Evolutionary conservation across 2,113 vertebrate species (phyloP).

Genomic region (Cisticola juncidis): DNA sequence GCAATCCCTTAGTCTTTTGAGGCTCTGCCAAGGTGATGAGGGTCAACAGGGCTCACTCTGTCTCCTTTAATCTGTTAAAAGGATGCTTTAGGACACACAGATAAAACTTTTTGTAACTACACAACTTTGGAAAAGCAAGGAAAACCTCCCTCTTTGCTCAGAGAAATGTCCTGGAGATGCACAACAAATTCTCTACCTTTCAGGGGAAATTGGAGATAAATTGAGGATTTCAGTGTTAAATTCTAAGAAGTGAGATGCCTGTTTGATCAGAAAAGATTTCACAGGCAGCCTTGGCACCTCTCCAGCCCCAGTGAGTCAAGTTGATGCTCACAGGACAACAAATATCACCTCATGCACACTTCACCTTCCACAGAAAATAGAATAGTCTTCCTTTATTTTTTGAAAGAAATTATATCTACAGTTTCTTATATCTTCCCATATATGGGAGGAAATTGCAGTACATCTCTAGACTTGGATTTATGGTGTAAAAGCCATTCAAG

Average conservation of each 20-base stretch:
- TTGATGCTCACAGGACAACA: neutral
- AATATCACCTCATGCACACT: fast-evolving
- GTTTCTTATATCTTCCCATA: neutral
- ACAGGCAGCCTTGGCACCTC: neutral
- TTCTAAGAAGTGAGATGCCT: neutral
- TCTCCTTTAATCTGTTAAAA: neutral
- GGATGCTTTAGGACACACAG: neutral
- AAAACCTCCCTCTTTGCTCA: neutral
- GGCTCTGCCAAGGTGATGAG: neutral
- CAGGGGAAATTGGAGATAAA: neutral
- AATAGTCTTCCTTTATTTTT: neutral
- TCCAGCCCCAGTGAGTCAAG: neutral
- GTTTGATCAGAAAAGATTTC: neutral
- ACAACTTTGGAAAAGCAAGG: neutral
- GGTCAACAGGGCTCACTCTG: neutral
- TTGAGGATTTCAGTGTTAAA: neutral
- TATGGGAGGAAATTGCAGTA: neutral
- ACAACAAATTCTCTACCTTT: neutral
- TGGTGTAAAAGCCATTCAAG: neutral
- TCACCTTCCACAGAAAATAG: neutral
- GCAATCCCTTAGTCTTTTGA: neutral
- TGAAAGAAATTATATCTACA: neutral
- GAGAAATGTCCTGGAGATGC: neutral
- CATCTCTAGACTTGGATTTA: neutral
- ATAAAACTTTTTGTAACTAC: neutral